Base-by-base conservation (phyloP, 1,140 invertebrate species). In the Cotesia glomerata region DNA sequence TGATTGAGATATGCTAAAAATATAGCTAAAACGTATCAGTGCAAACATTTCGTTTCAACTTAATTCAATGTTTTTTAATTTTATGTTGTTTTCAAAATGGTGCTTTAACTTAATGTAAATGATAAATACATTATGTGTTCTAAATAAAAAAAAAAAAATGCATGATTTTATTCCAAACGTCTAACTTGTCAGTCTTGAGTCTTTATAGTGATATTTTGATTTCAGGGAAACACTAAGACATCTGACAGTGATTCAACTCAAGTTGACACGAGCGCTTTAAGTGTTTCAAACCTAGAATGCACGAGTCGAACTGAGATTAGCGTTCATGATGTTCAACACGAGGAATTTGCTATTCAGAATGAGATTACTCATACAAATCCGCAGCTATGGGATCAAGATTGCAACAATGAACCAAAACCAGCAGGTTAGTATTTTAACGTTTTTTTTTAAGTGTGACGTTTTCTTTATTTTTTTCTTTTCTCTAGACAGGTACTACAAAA, bases 161-260 rank as follows among this genome's bases (percentile, higher is more conserved):
- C 7, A 8, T 39, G 7, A 39, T 39, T 39, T 11, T 39, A 8
- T 39, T 39, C 18, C 18, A 26, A 39, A 5, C 0, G 39, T 39
- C 45, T 66, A 66, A 49, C 45, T 66, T n/a, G n/a, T 66, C 26
- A 66, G 64, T 7, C 9, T 66, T 35, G 45, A 16, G 4, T 39
- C 64, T 66, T 51, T 16, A 49, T 66, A 0, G 26, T 2, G 64
- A 66, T 66, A 35, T 26, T 66, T 66, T 3, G 64, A 51, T 66
- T 68, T 26, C 49, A 68, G 66, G 49, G 8, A 54, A 68, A 68
- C 66, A 68, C 66, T 54, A 68, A 3, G 63, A 66, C 18, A 11
- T 66, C 63, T 4, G 39, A 49, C 2, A 7, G 35, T 66, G 11
- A 3, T 39, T 66, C 1, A 8, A 16, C 9, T 66, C 63, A 39